These are phyloP conservation scores for Congeria kusceri DNA, from an alignment of 2,888 invertebrate genomes.

Conservation along the genomic window DNA sequence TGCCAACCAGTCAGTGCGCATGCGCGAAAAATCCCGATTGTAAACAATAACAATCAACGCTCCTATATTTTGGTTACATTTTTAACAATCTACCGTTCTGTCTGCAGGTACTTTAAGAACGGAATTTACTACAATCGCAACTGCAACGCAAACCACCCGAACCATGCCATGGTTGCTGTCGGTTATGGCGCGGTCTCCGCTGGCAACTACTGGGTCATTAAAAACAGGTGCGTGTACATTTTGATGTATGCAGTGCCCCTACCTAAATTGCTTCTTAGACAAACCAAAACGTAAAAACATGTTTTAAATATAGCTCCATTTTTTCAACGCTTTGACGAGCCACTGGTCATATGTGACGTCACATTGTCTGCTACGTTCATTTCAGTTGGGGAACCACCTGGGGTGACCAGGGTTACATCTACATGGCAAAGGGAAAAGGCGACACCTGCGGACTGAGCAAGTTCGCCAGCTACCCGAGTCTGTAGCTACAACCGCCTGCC, in stretches of 20 bases:
- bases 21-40: too few relatives aligned
- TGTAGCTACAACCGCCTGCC: too few relatives aligned
- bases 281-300: too few relatives aligned
- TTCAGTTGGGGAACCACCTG: constrained; percentile 44
- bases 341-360: too few relatives aligned
- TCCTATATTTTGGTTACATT: background rate
- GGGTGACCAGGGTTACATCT: constrained; percentile 33
- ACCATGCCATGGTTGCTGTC: constrained; percentile 21
- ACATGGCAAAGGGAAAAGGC: constrained; percentile 12
- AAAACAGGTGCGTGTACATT: constrained; percentile 10
- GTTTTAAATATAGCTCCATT: too few relatives aligned
- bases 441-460: constrained; percentile 34
- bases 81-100: background rate
- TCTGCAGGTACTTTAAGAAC: constrained; percentile 7
- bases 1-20: too few relatives aligned
- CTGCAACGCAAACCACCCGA: constrained; percentile 12
- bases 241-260: too few relatives aligned
- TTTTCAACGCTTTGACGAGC: too few relatives aligned
- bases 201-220: constrained; percentile 14
- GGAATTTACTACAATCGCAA: constrained; percentile 13
- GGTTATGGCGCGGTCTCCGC: background rate
- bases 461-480: constrained; percentile 40
- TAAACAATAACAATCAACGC: too few relatives aligned
- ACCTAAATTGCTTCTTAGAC: too few relatives aligned
- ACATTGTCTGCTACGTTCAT: background rate